phyloP scores from a whole-genome alignment of 1,140 invertebrate species.

The Micrasema longulum region DNA sequence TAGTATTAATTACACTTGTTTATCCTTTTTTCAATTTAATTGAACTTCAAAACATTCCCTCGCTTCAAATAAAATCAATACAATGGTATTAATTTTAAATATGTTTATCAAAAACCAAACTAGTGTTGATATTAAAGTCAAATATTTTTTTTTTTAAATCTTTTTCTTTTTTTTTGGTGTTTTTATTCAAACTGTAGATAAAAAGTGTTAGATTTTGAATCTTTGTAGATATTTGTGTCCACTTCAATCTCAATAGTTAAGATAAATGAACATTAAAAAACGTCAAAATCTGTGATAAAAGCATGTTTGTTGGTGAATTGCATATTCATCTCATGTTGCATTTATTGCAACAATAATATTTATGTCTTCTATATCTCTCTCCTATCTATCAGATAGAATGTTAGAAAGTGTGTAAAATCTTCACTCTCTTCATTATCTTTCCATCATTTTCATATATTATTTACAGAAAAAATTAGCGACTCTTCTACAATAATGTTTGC shows the following conservation, averaged over 20 bases:
- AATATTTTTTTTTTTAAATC: not conserved
- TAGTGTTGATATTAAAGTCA: slow-evolving; percentile 28
- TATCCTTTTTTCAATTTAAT: too few relatives aligned
- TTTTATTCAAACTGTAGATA: slow-evolving; percentile 18
- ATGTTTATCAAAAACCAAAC: not conserved
- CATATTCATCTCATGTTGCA: slow-evolving; percentile 29
- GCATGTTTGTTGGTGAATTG: slow-evolving; percentile 49
- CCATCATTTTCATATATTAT: too few relatives aligned
- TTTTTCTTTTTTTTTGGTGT: too few relatives aligned
- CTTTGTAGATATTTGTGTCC: slow-evolving; percentile 53
- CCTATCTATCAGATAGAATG: slow-evolving; percentile 24
- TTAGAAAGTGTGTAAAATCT: slow-evolving; percentile 26
- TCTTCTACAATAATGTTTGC: too few relatives aligned
- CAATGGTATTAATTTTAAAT: too few relatives aligned
- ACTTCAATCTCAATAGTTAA: slow-evolving; percentile 54
- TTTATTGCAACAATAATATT: slow-evolving; percentile 17
- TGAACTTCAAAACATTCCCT: too few relatives aligned
- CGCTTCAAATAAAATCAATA: too few relatives aligned
- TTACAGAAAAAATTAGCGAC: too few relatives aligned
- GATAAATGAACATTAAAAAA: slow-evolving; percentile 52
- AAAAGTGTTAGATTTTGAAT: slow-evolving; percentile 28
- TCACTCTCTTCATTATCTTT: too few relatives aligned
- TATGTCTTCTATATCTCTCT: slow-evolving; percentile 26
- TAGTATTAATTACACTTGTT: not conserved
- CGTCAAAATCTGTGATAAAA: slow-evolving; percentile 56